Evolutionary conservation across 2,113 vertebrate species (phyloP).

Genomic region (Dicentrarchus labrax): DNA sequence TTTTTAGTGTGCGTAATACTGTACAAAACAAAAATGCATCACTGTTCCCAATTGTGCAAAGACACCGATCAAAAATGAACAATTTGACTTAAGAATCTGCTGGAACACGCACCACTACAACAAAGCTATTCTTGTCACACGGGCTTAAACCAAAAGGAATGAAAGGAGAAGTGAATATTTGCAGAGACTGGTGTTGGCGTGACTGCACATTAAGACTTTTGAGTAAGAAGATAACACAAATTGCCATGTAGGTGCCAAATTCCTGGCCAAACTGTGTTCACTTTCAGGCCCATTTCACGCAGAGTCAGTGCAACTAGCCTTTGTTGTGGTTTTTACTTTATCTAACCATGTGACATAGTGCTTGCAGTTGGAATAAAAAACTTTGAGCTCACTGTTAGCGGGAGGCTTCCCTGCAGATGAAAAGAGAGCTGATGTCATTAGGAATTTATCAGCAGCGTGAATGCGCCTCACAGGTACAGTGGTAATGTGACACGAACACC

Average conservation of each 20-base stretch:
- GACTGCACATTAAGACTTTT: neutral
- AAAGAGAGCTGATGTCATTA: conserved; percentile 52
- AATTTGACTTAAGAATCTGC: neutral
- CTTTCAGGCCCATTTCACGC: neutral
- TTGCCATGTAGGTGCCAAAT: neutral
- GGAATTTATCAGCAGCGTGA: conserved; percentile 53
- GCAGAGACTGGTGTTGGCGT: neutral
- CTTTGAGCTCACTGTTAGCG: conserved; percentile 22
- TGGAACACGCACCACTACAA: neutral
- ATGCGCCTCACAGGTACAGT: conserved; percentile 58
- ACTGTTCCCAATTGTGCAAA: neutral
- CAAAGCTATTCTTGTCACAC: neutral
- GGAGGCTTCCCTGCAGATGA: conserved; percentile 23
- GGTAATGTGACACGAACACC: conserved; percentile 65
- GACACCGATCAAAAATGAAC: neutral
- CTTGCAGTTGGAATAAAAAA: neutral
- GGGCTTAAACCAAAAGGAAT: too few species aligned
- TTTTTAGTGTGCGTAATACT: neutral
- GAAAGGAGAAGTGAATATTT: neutral
- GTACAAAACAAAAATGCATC: neutral
- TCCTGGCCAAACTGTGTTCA: neutral
- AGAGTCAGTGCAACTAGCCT: neutral
- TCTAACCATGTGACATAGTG: neutral
- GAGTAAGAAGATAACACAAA: neutral
- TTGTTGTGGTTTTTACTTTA: neutral